phyloP scores from a whole-genome alignment of 2,888 invertebrate genomes.

The Malthinus flaveolus region DNA sequence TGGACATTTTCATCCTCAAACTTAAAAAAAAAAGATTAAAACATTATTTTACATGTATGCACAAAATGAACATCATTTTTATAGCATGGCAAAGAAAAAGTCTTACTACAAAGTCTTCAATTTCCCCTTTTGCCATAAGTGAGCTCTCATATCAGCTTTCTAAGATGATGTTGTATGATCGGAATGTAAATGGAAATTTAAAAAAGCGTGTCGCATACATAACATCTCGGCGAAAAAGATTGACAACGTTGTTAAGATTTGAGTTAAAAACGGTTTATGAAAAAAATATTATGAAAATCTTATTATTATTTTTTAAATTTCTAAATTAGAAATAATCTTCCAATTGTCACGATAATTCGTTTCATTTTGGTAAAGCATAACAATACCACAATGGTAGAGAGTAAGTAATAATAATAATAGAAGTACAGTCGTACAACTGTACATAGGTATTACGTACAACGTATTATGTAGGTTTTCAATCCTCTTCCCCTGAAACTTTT shows the following conservation, averaged over 20 bases:
- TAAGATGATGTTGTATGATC: constrained; percentile 17
- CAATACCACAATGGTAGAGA: too few species aligned
- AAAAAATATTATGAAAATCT: too few species aligned
- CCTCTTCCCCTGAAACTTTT: too few species aligned
- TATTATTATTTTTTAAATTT: too few species aligned
- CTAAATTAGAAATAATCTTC: too few species aligned
- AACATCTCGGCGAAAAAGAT: constrained; percentile 6
- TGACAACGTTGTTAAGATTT: constrained; percentile 8
- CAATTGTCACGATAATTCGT: too few species aligned
- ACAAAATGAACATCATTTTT: constrained; percentile 8
- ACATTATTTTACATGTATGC: constrained; percentile 1
- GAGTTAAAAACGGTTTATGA: neutral
- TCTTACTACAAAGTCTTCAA: constrained; percentile 25
- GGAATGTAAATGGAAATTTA: constrained; percentile 23
- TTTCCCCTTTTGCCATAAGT: constrained; percentile 21
- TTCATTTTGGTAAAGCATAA: too few species aligned
- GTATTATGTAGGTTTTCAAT: too few species aligned
- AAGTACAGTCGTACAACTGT: too few species aligned
- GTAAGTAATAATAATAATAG: too few species aligned
- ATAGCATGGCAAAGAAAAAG: constrained; percentile 11
- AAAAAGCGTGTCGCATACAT: constrained; percentile 20
- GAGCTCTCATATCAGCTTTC: constrained; percentile 21
- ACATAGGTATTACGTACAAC: too few species aligned
- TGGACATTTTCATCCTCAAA: too few species aligned
- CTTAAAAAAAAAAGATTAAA: neutral